Base-by-base conservation (phyloP, 1,140 invertebrate genomes). In the Pteromalus puparum region DNA sequence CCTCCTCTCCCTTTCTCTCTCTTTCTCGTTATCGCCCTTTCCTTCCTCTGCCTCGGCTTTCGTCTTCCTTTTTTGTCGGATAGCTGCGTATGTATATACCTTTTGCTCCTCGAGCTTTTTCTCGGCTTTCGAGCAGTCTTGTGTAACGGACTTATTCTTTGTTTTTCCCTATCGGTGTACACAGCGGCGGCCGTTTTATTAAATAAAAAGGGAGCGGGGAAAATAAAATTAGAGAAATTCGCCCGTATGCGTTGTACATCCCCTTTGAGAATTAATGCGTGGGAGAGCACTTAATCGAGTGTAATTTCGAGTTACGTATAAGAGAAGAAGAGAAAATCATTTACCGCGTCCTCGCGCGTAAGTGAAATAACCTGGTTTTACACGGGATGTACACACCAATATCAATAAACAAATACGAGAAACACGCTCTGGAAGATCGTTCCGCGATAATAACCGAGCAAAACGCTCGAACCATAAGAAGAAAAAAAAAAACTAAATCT, bases 41-140 rank as follows among this genome's bases (percentile, higher is more conserved):
- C 84, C 85, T 87, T 83, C 85, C 86, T 87, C 53, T 82, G 85
- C 78, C 81, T 70, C 79, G 46, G 6, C 26, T n/a, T 65, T 82
- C 28, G 28, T 30, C 28, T 15, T 26, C 65, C n/a, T 75, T 82
- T 82, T 65, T 82, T 75, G 9, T 72, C 72, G 48, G n/a, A 24
- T 53, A 46, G n/a, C 21, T 61, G 15, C 13, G 28, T 48, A 81
- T 30, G 21, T n/a, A 34, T 24, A 18, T 26, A 30, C 26, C 76
- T 10, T n/a, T 67, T 13, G 53, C 76, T 30, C 2, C 21, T 4
- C 7, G 18, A 73, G n/a, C 48, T 82, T 82, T 82, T 82, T 65
- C 30, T 48, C 72, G 6, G 21, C 21, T 65, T 65, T 48, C 74
- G 15, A 53, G 21, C 26, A 76, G 42, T 24, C 30, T 53, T 34